Conservation (phyloP, 2,113 vertebrate genomes). For the Hypocryptadius cinnamomeus region DNA sequence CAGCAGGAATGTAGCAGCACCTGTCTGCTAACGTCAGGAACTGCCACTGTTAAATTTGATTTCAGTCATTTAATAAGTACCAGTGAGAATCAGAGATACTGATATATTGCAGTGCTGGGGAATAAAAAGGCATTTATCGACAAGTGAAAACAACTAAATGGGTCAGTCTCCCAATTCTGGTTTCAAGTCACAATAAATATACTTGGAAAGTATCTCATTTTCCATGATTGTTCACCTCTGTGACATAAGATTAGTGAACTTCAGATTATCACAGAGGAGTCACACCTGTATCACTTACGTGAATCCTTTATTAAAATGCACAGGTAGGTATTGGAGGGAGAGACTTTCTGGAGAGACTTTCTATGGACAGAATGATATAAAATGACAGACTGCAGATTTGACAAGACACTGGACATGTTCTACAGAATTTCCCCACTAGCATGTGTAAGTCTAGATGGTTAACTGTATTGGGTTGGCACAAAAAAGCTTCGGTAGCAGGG, state of each 20-base stretch:
- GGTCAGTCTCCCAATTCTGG: background rate
- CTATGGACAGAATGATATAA: background rate
- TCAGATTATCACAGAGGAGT: background rate
- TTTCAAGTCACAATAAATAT: background rate
- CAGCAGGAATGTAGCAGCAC: conserved; percentile 19
- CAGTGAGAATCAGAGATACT: background rate
- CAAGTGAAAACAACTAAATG: background rate
- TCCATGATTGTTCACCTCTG: background rate
- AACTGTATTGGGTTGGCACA: background rate
- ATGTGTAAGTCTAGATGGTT: background rate
- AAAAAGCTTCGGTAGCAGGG: background rate
- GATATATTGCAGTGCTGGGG: background rate
- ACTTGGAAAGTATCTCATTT: background rate
- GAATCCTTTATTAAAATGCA: background rate
- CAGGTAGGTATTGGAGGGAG: background rate
- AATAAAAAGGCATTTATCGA: background rate
- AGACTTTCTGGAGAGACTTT: background rate
- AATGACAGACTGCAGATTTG: background rate
- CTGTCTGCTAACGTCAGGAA: conserved; percentile 17
- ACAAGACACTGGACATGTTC: background rate
- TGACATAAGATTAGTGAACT: background rate
- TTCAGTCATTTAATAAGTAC: background rate
- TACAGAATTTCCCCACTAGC: background rate
- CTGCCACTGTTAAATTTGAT: background rate
- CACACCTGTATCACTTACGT: background rate